Evolutionary conservation across 2,113 vertebrate genomes (phyloP).

Genomic region (Strigops habroptila): DNA sequence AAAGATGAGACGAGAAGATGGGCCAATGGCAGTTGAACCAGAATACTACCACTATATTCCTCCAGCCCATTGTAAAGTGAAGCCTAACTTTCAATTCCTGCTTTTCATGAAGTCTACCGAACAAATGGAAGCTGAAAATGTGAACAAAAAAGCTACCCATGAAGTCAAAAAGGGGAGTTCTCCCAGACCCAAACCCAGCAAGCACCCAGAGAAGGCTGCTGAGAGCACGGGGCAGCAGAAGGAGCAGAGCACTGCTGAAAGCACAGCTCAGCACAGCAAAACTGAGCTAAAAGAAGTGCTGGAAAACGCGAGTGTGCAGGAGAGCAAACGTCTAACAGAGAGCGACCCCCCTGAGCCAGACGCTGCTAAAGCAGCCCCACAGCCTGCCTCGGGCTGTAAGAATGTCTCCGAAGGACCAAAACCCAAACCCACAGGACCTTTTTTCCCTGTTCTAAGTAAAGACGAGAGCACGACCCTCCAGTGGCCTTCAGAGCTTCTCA

Average conservation of each 20-base stretch:
- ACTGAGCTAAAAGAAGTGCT: constrained; percentile 44
- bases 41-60: constrained; percentile 98
- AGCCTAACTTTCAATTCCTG: constrained; percentile 96
- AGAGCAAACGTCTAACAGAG: constrained; percentile 24
- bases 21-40: constrained; percentile 81
- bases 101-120: constrained; percentile 97
- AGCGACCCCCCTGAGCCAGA: neutral
- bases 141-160: constrained; percentile 28
- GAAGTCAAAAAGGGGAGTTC: constrained; percentile 69
- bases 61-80: constrained; percentile 94
- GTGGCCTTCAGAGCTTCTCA: constrained; percentile 96
- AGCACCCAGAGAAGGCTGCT: constrained; percentile 53
- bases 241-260: constrained; percentile 58
- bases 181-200: constrained; percentile 73
- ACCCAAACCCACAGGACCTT: constrained; percentile 85
- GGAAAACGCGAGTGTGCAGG: constrained; percentile 28
- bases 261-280: constrained; percentile 43
- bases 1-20: constrained; percentile 94
- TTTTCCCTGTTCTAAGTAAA: constrained; percentile 94
- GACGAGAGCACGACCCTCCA: constrained; percentile 96
- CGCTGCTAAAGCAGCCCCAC: constrained; percentile 47
- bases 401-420: constrained; percentile 82
- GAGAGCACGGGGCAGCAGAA: constrained; percentile 37
- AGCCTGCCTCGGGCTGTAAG: constrained; percentile 26
- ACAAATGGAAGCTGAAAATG: constrained; percentile 77